Evolutionary conservation across 2,113 vertebrate genomes (phyloP).

Genomic region (Scomber scombrus): DNA sequence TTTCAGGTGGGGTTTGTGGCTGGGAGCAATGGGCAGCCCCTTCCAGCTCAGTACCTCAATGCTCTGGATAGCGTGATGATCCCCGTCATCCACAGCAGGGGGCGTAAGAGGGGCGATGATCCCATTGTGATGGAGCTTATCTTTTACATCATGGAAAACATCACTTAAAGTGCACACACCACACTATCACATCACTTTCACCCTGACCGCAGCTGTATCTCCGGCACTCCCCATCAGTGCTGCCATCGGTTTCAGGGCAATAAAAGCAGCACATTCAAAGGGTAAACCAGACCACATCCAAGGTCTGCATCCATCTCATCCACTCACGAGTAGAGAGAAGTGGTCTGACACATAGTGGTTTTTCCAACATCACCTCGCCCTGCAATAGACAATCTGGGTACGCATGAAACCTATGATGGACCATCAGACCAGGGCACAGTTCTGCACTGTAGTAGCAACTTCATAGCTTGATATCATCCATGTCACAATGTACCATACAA

Average conservation of each 20-base stretch:
- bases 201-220: slow-evolving; percentile 49
- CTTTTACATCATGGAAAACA: slow-evolving; percentile 98
- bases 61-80: slow-evolving; percentile 94
- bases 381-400: slow-evolving; percentile 61
- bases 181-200: slow-evolving; percentile 23
- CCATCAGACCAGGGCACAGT: slow-evolving; percentile 55
- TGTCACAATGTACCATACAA: slow-evolving; percentile 43
- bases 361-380: slow-evolving; percentile 44
- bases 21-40: slow-evolving; percentile 94
- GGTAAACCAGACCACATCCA: slow-evolving; percentile 49
- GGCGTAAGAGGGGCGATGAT: slow-evolving; percentile 90
- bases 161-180: slow-evolving; percentile 83
- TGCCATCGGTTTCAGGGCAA: slow-evolving; percentile 47
- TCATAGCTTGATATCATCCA: slow-evolving; percentile 67
- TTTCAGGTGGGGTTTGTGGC: slow-evolving; percentile 94
- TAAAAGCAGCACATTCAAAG: slow-evolving; percentile 54
- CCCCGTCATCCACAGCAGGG: slow-evolving; percentile 95
- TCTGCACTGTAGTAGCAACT: slow-evolving; percentile 51
- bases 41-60: slow-evolving; percentile 94
- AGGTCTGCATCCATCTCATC: slow-evolving; percentile 60
- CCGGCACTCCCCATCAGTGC: slow-evolving; percentile 40
- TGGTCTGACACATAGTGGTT: slow-evolving; percentile 49
- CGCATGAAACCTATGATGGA: slow-evolving; percentile 56
- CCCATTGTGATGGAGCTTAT: slow-evolving; percentile 95
- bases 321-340: slow-evolving; percentile 37